Percentiles rank a stretch among this genome's conserved stretches.
phyloP scores from a whole-genome alignment of 2,888 invertebrate species.

The Trachelus iudaicus region DNA sequence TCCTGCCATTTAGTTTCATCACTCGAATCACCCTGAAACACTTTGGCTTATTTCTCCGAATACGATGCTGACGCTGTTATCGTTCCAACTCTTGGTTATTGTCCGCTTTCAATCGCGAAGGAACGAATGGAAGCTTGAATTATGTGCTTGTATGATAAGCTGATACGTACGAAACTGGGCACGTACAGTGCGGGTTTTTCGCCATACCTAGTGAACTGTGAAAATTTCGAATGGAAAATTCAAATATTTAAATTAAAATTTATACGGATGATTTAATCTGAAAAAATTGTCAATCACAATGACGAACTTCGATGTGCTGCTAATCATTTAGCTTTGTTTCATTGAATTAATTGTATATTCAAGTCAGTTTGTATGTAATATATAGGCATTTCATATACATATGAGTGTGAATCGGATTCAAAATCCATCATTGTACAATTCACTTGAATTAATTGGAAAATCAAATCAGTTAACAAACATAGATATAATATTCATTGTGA shows the following conservation, averaged over 20 bases:
- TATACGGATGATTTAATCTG: neutral
- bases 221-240: neutral
- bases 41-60: neutral
- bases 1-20: neutral
- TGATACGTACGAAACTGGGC: neutral
- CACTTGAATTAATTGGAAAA: neutral
- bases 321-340: neutral
- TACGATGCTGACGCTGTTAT: neutral
- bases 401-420: neutral
- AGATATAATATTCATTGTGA: neutral
- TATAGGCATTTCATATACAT: neutral
- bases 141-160: constrained; percentile 4
- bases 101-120: neutral
- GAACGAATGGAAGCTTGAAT: constrained; percentile 7
- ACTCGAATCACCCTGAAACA: neutral
- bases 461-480: neutral
- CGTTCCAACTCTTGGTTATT: neutral
- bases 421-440: neutral
- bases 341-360: neutral
- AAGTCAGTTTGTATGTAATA: neutral
- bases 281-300: neutral
- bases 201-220: neutral
- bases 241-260: neutral
- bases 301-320: neutral
- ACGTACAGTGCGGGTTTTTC: neutral